Conservation (phyloP, 2,888 invertebrate genomes). For the Meganola albula region DNA sequence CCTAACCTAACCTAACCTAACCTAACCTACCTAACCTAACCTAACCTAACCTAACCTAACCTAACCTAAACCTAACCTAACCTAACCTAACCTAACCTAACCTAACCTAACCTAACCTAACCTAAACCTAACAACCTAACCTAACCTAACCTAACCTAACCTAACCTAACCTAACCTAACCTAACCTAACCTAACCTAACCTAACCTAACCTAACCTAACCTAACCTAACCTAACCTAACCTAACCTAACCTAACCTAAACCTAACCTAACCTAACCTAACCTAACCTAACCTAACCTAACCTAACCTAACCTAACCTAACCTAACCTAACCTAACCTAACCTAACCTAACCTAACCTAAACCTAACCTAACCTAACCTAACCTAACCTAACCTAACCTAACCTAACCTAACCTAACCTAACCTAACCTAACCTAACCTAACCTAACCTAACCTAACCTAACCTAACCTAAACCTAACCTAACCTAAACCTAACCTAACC, state of each 20-base stretch:
- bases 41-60: constrained; percentile 6
- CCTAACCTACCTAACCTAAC: constrained; percentile 7
- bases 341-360: constrained; percentile 22
- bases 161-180: constrained; percentile 21
- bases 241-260: constrained; percentile 11
- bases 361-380: constrained; percentile 20
- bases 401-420: constrained; percentile 17
- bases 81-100: constrained; percentile 5
- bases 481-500: constrained; percentile 18
- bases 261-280: constrained; percentile 12
- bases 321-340: constrained; percentile 23
- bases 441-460: constrained; percentile 20
- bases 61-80: constrained; percentile 10
- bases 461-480: constrained; percentile 18
- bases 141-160: constrained; percentile 6
- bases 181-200: constrained; percentile 14
- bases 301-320: constrained; percentile 23
- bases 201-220: constrained; percentile 12
- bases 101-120: constrained; percentile 5
- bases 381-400: constrained; percentile 15
- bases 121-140: constrained; percentile 1
- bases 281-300: constrained; percentile 13
- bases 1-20: constrained; percentile 2
- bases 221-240: constrained; percentile 9
- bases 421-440: constrained; percentile 26